A percentile compares a stretch with the other conserved stretches of the same genome.
Evolutionary conservation across 2,797 vertebrate genomes (phyloP).

Genomic region (Myotis vivesi): DNA sequence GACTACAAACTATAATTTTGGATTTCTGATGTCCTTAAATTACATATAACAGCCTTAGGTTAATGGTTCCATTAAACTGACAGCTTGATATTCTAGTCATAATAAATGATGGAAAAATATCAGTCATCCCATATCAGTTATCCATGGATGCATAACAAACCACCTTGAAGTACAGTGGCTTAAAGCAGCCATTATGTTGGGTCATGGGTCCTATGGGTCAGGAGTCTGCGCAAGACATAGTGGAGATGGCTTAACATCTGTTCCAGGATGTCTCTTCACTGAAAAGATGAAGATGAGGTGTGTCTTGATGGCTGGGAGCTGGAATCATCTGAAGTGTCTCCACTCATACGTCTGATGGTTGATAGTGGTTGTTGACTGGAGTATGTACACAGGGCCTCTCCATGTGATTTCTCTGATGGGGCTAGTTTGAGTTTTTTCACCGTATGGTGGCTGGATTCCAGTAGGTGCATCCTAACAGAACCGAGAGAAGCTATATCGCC

Average conservation of each 20-base stretch:
- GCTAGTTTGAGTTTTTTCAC: background rate
- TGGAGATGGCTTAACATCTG: background rate
- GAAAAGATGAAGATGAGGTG: background rate
- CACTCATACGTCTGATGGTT: background rate
- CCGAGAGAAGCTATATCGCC: fast-evolving
- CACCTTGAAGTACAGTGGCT: background rate
- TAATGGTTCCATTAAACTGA: slow-evolving; percentile 43
- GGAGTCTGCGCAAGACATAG: background rate
- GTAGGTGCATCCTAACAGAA: background rate
- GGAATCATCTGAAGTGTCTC: background rate
- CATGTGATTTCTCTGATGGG: background rate
- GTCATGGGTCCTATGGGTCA: background rate
- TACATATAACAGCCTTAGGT: background rate
- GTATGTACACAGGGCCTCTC: background rate
- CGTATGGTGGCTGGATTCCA: background rate
- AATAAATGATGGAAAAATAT: slow-evolving; percentile 24
- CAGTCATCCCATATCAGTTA: background rate
- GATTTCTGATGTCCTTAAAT: slow-evolving; percentile 44
- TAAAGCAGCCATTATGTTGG: background rate
- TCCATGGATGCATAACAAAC: background rate
- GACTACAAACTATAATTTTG: slow-evolving; percentile 6
- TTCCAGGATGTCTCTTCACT: background rate
- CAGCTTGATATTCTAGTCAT: slow-evolving; percentile 36
- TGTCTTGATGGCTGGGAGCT: background rate
- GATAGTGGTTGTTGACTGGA: background rate